Evolutionary conservation across 2,797 vertebrate genomes (phyloP), one percentile per base, ranked within the genome.

Genomic region (Kryptolebias ocellatus): DNA sequence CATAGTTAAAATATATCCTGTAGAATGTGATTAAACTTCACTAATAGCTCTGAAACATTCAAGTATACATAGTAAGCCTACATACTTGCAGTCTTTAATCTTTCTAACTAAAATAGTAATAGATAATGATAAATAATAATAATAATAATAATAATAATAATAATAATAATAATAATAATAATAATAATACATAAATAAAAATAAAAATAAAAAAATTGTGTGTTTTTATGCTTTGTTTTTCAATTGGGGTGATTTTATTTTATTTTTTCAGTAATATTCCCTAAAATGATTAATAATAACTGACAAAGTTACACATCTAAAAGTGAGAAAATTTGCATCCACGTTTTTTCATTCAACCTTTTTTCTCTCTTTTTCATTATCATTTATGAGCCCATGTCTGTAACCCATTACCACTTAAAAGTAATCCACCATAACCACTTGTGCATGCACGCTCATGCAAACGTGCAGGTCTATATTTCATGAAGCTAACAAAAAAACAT

Each of bases 391-490:
- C 54, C 18, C 0, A 49, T 39, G 68, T 29, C 18, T 37, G 12
- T 45, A 49, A 75, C 70, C 64, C 58, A 81, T 85, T 83, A 80
- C 64, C 81, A 86, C 84, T 85, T 79, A 78, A 86, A 88, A 79
- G 74, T 80, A 77, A 61, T 72, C 58, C 56, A 2, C 11, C 34
- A 34, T 34, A 34, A 34, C 34, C 6, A 34, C 6, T 5, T 34
- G 34, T 34, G 9, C 34, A 34, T 34, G 34, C 4, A 15, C 64
- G 29, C 31, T 14, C 44, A 52, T 55, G 60, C 45, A 20, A 52
- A 50, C 10, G 20, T 31, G 15, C 76, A 78, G 64, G 78, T 82
- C 76, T 63, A 65, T 65, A 69, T 79, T 83, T 77, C 64, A 66
- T 72, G 63, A 57, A 58, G 54, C 61, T 37, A 72, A 76, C 80